These are phyloP conservation scores for Leiothrix lutea DNA, from an alignment of 2,113 vertebrate genomes.

Conservation along the genomic window DNA sequence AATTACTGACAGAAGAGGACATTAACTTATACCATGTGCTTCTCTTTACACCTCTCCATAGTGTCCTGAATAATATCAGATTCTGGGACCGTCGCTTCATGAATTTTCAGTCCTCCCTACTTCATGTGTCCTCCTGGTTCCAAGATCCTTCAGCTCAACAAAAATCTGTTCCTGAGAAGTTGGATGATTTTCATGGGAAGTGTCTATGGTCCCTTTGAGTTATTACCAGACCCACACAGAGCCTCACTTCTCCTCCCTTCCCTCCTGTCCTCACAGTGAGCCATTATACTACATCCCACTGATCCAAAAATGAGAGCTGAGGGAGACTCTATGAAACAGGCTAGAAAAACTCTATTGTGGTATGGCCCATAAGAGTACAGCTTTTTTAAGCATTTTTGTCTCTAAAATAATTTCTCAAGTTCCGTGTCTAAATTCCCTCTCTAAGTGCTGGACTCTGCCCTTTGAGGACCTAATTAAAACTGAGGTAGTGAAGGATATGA, in stretches of 20 bases:
- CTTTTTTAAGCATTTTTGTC: background rate
- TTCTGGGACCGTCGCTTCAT: background rate
- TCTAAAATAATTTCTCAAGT: background rate
- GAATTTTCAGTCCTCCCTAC: background rate
- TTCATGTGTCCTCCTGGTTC: background rate
- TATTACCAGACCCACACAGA: background rate
- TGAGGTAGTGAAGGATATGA: background rate
- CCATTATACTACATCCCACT: background rate
- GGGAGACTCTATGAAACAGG: background rate
- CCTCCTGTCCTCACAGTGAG: background rate
- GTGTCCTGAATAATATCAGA: background rate
- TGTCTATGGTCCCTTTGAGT: background rate
- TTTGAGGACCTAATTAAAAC: background rate
- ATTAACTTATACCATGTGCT: background rate
- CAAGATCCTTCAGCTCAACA: background rate
- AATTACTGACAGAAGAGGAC: background rate
- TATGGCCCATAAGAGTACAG: background rate
- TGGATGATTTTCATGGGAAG: background rate
- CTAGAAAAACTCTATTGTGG: background rate
- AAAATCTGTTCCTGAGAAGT: background rate
- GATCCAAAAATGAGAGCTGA: background rate
- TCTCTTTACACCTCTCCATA: background rate
- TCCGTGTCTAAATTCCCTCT: background rate
- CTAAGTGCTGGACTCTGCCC: background rate
- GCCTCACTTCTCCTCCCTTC: background rate